Conservation (phyloP, 2,888 invertebrate genomes). For the Nudaria mundana region DNA sequence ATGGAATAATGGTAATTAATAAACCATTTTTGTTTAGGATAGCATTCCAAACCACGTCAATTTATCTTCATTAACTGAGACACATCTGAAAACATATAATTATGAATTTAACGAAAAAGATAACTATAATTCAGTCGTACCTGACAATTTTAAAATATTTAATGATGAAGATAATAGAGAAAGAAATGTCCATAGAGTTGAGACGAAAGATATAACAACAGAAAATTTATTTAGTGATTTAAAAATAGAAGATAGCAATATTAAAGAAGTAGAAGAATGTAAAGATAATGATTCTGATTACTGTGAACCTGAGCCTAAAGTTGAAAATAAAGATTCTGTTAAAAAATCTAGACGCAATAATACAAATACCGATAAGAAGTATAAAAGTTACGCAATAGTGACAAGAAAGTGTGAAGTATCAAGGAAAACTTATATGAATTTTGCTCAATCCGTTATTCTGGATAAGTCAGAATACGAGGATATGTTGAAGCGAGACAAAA, state of each 20-base stretch:
- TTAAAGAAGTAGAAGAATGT: too few relatives aligned
- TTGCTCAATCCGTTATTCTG: slow-evolving; percentile 24
- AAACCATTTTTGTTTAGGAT: too few relatives aligned
- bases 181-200: background rate
- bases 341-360: background rate
- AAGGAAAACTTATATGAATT: background rate
- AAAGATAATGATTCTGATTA: slow-evolving; percentile 8
- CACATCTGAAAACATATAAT: slow-evolving; percentile 4
- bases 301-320: slow-evolving; percentile 10
- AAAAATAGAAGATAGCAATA: slow-evolving; percentile 14
- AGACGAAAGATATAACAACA: background rate
- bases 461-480: slow-evolving; percentile 32
- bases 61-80: slow-evolving; percentile 11
- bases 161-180: background rate
- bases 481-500: slow-evolving; percentile 19
- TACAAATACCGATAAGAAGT: background rate
- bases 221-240: slow-evolving; percentile 8
- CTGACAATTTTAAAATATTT: too few relatives aligned
- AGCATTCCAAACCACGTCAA: slow-evolving; percentile 1
- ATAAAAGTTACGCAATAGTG: slow-evolving; percentile 6
- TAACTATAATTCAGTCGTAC: too few relatives aligned
- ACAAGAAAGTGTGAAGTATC: slow-evolving; percentile 1
- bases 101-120: too few relatives aligned
- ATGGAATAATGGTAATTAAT: too few relatives aligned
- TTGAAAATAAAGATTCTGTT: background rate